These are phyloP conservation scores for Brachymystax lenok DNA, from an alignment of 2,797 vertebrate species.

Conservation along the genomic window DNA sequence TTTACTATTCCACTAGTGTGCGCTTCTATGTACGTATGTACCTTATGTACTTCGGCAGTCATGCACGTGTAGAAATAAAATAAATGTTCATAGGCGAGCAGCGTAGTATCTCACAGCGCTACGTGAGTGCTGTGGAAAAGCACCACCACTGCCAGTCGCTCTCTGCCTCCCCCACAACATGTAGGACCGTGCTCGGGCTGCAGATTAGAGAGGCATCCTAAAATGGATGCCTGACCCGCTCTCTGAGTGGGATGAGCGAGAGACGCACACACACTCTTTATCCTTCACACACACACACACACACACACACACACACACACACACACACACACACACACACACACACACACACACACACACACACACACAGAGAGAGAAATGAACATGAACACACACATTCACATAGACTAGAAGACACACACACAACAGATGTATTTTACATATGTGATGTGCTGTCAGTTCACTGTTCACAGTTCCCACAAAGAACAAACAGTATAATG, in stretches of 20 bases:
- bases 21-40: no score
- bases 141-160: no score
- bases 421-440: no score
- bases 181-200: constrained; percentile 63
- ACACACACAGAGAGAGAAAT: not conserved
- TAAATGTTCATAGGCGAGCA: no score
- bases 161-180: constrained; percentile 70
- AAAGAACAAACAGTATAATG: no score
- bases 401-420: not conserved
- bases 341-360: not conserved
- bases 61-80: no score
- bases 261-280: constrained; percentile 8
- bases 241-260: constrained; percentile 40
- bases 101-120: no score
- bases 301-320: not conserved
- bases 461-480: no score
- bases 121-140: no score
- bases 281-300: not conserved
- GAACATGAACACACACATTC: not conserved
- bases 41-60: no score
- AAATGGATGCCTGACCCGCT: constrained; percentile 75
- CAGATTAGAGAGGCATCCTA: constrained; percentile 70
- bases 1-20: no score
- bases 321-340: not conserved
- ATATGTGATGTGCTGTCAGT: no score